These are phyloP conservation scores for Microchirus variegatus DNA, from an alignment of 2,797 vertebrate species.

Conservation along the genomic window DNA sequence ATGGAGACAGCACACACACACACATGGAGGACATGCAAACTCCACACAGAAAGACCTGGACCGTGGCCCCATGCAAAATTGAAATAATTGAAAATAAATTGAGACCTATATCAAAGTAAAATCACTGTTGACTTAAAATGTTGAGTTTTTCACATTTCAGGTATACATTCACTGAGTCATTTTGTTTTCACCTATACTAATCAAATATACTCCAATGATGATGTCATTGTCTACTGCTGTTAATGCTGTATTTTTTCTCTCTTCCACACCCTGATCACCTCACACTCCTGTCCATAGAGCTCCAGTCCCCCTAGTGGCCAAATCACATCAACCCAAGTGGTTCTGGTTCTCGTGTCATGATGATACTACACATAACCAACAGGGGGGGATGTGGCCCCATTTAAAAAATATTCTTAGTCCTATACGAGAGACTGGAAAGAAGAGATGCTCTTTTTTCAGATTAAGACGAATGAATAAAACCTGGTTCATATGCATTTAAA, in stretches of 20 bases:
- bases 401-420: slow-evolving; percentile 15
- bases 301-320: slow-evolving; percentile 38
- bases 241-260: no score
- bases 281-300: slow-evolving; percentile 8
- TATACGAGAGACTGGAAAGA: not conserved
- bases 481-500: not conserved
- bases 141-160: no score
- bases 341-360: not conserved
- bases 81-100: no score
- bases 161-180: no score
- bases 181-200: no score
- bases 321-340: not conserved
- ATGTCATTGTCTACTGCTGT: slow-evolving; percentile 1
- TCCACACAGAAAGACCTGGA: no score
- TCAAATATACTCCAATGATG: not conserved
- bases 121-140: no score
- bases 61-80: no score
- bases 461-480: not conserved
- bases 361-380: slow-evolving; percentile 47
- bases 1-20: no score
- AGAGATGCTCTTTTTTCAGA: not conserved
- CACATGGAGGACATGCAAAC: no score
- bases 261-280: slow-evolving; percentile 22
- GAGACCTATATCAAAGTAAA: no score
- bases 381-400: slow-evolving; percentile 63